Conservation (phyloP, 2,113 vertebrate species). For the Pomatostomus ruficeps region DNA sequence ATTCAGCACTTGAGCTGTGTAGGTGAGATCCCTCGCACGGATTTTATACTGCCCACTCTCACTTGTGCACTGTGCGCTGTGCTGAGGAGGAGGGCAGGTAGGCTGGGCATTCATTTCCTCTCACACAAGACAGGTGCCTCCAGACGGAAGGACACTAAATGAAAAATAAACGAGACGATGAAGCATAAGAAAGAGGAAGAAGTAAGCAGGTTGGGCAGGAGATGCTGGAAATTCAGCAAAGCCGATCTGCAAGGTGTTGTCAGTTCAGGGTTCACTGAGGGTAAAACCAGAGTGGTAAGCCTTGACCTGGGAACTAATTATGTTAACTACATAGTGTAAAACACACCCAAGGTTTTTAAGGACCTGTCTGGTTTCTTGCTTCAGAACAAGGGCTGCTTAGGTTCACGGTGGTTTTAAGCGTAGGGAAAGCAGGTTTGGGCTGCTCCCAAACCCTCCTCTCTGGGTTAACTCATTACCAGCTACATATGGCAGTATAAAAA, state of each 20-base stretch:
- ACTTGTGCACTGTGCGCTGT: background rate
- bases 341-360: background rate
- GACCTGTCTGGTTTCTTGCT: background rate
- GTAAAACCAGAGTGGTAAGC: background rate
- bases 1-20: background rate
- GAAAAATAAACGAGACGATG: background rate
- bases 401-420: background rate
- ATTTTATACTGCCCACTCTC: background rate
- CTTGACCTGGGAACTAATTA: background rate
- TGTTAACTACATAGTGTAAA: background rate
- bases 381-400: background rate
- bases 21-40: background rate
- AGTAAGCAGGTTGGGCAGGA: background rate
- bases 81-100: background rate
- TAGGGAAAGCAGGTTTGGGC: background rate
- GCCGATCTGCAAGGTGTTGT: background rate
- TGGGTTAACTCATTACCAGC: background rate
- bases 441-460: background rate
- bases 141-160: background rate
- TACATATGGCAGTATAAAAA: background rate
- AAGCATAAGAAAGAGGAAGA: background rate
- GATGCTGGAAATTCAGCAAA: background rate
- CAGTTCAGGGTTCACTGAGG: background rate
- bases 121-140: background rate
- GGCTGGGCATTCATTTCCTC: background rate